Base-by-base conservation (phyloP, 2,888 invertebrate genomes). In the Heterodera filipjevi region DNA sequence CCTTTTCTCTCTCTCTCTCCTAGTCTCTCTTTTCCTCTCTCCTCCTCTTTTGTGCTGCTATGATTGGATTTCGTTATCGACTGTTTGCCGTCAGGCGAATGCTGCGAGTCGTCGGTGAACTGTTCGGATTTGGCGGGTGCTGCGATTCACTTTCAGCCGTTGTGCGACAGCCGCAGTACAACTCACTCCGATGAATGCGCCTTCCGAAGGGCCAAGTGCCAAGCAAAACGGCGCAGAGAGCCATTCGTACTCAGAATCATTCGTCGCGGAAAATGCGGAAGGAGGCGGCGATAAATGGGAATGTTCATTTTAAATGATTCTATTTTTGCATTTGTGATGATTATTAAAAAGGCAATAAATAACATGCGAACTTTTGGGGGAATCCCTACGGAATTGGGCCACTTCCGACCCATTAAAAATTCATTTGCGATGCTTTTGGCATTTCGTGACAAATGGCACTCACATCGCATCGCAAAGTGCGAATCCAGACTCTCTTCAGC, bases 101-200 rank as follows among this genome's bases (percentile, higher is more conserved):
- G 68, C 22, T 68, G 68, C 27, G 68, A 68, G 35, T 68, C 68
- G 22, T 32, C 68, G 33, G 68, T 68, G 32, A 35, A 68, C 33
- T 68, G 68, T 22, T 35, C 68, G 33, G 68, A 68, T 22, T 68
- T 68, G 68, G 5, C n/a, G n/a, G 59, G 10, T 10, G 59, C 27
- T 10, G 59, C 27, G 59, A n/a, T 8, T 39, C 32, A 33, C 33
- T 70, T 70, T 78, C 35, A 44, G 46, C 85, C 84, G 22, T 81
- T 87, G 30, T 87, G 87, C 66, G 87, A 86, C 76, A 83, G 85
- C 0, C 81, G 82, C 49, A 84, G 85, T 8, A 80, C 81, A 49
- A 83, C 82, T 6, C 85, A 87, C 71, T 33, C 78, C 0, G 84
- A 82, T 77, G 80, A 80, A n/a, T 87, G 87, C 74, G 78, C 81